Conservation (phyloP, 2,113 vertebrate genomes). For the chimpanzee (Pan troglodytes) region NHGRI_mPanTro3-v2.1_pri NC_072416.2:47677501-47678000, state of each 20-base stretch:
- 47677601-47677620: constrained; percentile 96
- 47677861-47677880: accelerated
- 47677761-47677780: constrained; percentile 80
- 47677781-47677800: constrained; percentile 85
- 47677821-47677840: constrained; percentile 63
- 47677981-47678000: constrained; percentile 80
- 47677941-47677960: constrained; percentile 84
- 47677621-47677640: constrained; percentile 89
- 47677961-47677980: constrained; percentile 82
- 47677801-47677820: constrained; percentile 81
- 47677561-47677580: constrained; percentile 91
- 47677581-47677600: constrained; percentile 95
- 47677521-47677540: constrained; percentile 89
- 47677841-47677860: constrained; percentile 7
- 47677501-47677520: constrained; percentile 93
- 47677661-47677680: constrained; percentile 88
- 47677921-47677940: constrained; percentile 83
- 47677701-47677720: constrained; percentile 88
- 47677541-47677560: constrained; percentile 95
- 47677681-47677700: constrained; percentile 86
- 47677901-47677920: background rate
- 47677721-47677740: constrained; percentile 80
- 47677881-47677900: background rate
- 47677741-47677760: constrained; percentile 80
- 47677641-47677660: constrained; percentile 92